Percentiles rank a stretch among this genome's conserved stretches.
These are phyloP conservation scores for Pediacus dermestoides DNA, from an alignment of 2,888 invertebrate species.

Conservation along the genomic window DNA sequence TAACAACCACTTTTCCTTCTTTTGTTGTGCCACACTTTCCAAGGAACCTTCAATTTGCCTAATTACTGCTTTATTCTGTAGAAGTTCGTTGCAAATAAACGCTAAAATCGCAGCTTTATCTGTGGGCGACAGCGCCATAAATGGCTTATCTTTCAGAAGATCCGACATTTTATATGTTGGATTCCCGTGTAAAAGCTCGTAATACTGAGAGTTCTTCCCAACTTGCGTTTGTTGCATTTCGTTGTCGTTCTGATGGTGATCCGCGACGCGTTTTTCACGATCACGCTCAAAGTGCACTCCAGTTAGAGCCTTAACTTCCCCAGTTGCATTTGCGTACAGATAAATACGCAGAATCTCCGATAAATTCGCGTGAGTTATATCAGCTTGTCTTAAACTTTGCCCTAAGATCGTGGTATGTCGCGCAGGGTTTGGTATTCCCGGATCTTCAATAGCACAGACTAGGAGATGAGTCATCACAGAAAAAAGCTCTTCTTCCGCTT, in stretches of 20 bases:
- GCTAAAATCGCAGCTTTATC: constrained; percentile 86
- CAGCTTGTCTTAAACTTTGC: constrained; percentile 83
- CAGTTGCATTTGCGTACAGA: constrained; percentile 84
- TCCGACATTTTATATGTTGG: constrained; percentile 77
- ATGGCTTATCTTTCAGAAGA: constrained; percentile 77
- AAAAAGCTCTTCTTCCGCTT: constrained; percentile 79
- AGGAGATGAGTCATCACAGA: constrained; percentile 86
- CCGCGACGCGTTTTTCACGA: constrained; percentile 73
- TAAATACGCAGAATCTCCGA: constrained; percentile 91
- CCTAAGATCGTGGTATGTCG: constrained; percentile 86
- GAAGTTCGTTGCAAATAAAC: constrained; percentile 89
- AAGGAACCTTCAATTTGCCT: constrained; percentile 79
- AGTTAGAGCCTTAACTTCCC: constrained; percentile 76
- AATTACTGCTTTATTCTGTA: constrained; percentile 87
- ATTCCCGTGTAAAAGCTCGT: constrained; percentile 72
- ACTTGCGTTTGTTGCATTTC: constrained; percentile 63
- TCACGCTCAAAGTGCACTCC: constrained; percentile 80
- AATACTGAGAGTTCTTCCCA: constrained; percentile 76
- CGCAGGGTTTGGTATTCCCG: constrained; percentile 84
- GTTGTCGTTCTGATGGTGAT: constrained; percentile 74
- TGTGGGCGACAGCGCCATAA: constrained; percentile 79
- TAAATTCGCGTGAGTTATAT: constrained; percentile 86
- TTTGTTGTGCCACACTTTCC: constrained; percentile 80
- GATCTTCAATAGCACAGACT: constrained; percentile 91
- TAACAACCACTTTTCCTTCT: constrained; percentile 87